Percentiles rank a stretch among this genome's conserved stretches.
Evolutionary conservation across 2,797 vertebrate species (phyloP).

Genomic region (Crocodylus rhombifer): DNA sequence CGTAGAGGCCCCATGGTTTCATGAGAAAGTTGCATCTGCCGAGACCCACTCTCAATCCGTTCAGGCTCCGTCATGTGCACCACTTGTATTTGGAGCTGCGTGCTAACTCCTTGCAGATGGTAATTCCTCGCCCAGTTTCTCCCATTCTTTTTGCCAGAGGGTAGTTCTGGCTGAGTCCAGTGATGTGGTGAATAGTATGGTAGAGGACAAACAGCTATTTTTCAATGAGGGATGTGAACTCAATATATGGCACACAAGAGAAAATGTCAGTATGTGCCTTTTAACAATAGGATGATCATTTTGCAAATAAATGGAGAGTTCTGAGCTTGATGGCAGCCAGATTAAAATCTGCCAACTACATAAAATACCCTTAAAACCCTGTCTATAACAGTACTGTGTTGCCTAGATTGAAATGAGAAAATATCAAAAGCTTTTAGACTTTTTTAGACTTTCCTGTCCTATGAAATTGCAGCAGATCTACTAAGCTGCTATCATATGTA

Average conservation of each 20-base stretch:
- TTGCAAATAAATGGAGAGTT: not conserved
- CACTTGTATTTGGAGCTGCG: no score
- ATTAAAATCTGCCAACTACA: not conserved
- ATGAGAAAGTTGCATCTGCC: no score
- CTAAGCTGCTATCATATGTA: not conserved
- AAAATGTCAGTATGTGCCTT: not conserved
- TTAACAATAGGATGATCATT: not conserved
- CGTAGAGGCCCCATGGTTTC: no score
- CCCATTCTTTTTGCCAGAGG: no score
- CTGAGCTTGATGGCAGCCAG: not conserved
- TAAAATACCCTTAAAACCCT: not conserved
- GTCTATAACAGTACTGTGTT: not conserved
- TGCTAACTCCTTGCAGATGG: no score
- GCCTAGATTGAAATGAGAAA: not conserved
- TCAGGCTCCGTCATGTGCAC: no score
- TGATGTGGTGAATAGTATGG: no score
- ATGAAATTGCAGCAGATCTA: not conserved
- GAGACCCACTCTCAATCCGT: no score
- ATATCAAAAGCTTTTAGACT: no score
- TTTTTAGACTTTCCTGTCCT: not conserved
- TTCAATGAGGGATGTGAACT: not conserved
- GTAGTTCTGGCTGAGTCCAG: no score
- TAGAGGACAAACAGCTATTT: no score
- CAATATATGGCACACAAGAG: not conserved
- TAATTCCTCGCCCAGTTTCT: no score